A percentile compares a stretch with the other conserved stretches of the same genome.
Conservation (phyloP, 2,888 invertebrate species). For the Scaeva pyrastri region DNA sequence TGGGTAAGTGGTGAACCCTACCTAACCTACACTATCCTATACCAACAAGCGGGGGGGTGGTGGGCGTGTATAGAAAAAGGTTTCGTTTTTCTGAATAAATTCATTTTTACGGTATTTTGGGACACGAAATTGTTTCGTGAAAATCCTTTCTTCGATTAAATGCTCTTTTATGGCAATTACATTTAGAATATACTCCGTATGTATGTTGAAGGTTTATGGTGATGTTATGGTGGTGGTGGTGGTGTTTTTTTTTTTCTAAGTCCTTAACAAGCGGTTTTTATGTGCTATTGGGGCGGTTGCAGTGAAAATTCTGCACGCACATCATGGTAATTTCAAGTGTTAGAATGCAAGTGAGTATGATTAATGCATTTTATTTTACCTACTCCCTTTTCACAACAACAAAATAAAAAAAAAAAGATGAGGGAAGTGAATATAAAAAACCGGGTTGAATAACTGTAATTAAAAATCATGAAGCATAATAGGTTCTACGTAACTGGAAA, state of each 20-base stretch:
- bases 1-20: conserved; percentile 58
- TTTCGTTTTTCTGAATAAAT: conserved; percentile 31
- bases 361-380: conserved; percentile 49
- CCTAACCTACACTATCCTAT: background rate
- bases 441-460: conserved; percentile 24
- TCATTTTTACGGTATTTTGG: conserved; percentile 57
- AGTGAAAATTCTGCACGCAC: conserved; percentile 51
- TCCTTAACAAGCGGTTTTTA: conserved; percentile 7
- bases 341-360: conserved; percentile 57
- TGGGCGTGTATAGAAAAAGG: background rate
- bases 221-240: background rate
- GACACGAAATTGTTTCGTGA: conserved; percentile 64
- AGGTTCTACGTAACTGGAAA: conserved; percentile 14
- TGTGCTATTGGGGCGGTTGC: conserved; percentile 1
- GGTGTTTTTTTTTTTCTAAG: background rate
- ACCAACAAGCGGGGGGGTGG: no score
- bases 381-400: conserved; percentile 10
- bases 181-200: conserved; percentile 5
- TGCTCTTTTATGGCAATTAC: conserved; percentile 72
- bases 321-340: conserved; percentile 52
- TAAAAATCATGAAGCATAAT: conserved; percentile 29
- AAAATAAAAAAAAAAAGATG: background rate
- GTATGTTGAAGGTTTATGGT: no score
- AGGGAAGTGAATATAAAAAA: background rate
- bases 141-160: conserved; percentile 54